Percentiles rank a stretch among this genome's conserved stretches.
Conservation (phyloP, 2,888 invertebrate species). For the Doris montereyensis region DNA sequence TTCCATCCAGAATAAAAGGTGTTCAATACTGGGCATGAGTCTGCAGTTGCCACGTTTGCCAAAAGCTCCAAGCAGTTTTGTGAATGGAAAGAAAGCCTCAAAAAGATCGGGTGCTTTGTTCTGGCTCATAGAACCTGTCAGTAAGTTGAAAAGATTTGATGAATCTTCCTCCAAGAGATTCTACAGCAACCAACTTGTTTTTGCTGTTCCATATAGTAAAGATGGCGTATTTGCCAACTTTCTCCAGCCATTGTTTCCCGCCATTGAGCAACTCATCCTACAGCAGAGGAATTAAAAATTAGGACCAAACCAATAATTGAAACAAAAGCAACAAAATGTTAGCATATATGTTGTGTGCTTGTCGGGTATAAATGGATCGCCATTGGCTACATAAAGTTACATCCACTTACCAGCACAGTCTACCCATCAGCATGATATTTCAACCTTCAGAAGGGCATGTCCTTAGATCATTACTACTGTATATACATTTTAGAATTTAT, state of each 20-base stretch:
- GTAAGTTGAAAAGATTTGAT: neutral
- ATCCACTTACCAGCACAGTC: no score
- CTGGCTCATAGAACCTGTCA: neutral
- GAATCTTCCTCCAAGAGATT: neutral
- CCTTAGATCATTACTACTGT: no score
- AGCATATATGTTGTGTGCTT: no score
- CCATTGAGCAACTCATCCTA: no score
- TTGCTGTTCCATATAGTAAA: neutral
- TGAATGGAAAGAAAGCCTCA: neutral
- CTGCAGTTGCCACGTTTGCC: neutral
- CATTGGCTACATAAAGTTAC: no score
- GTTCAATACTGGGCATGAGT: neutral
- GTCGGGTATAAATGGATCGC: no score
- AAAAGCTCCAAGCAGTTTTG: neutral
- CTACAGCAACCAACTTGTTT: neutral
- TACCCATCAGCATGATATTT: no score
- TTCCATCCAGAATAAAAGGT: neutral
- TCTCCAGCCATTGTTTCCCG: neutral
- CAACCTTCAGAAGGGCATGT: no score
- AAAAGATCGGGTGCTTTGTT: neutral
- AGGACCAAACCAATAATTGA: no score
- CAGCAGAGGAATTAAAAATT: no score
- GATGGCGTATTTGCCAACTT: neutral
- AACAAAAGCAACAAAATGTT: no score
- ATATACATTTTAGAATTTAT: no score